Evolutionary conservation across 2,113 vertebrate genomes (phyloP).

Genomic region (Hystrix brachyura): DNA sequence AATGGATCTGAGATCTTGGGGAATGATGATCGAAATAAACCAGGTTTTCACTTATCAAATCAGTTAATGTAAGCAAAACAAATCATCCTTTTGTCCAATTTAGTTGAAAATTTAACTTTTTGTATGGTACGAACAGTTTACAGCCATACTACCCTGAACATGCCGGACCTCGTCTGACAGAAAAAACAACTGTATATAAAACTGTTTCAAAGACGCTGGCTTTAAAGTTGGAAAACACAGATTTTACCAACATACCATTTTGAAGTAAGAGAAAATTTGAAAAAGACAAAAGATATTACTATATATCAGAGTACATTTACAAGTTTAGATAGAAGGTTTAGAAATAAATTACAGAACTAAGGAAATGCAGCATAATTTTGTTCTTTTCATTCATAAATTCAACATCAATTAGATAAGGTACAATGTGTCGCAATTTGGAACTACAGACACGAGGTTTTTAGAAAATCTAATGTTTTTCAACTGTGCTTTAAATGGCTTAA

Average conservation of each 20-base stretch:
- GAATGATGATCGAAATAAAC: background rate
- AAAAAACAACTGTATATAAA: background rate
- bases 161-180: too few relatives aligned
- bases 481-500: conserved; percentile 6
- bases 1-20: background rate
- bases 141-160: background rate
- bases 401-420: background rate
- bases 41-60: background rate
- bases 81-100: background rate
- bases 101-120: conserved; percentile 25
- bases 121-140: background rate
- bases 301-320: background rate
- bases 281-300: background rate
- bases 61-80: background rate
- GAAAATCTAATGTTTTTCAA: background rate
- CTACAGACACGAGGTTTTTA: background rate
- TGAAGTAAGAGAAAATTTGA: background rate
- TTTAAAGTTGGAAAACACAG: background rate
- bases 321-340: background rate
- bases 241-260: background rate
- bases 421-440: background rate
- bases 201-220: background rate
- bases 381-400: background rate
- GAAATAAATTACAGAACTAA: background rate
- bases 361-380: background rate